Evolutionary conservation across 2,113 vertebrate species (phyloP).

Genomic region (Papio anubis): DNA sequence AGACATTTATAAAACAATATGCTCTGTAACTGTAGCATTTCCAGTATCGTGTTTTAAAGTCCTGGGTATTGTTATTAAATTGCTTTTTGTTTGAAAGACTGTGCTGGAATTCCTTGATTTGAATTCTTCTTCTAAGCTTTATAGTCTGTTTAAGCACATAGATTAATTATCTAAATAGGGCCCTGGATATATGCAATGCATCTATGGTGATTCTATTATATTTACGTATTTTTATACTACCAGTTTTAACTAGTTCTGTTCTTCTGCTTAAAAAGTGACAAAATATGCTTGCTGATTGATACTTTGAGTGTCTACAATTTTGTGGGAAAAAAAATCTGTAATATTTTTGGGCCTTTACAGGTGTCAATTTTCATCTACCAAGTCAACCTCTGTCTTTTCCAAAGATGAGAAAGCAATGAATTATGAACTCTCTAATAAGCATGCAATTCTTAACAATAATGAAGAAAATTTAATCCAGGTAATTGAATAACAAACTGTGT

Average conservation of each 20-base stretch:
- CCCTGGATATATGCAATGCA: slow-evolving; percentile 93
- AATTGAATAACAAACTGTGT: slow-evolving; percentile 83
- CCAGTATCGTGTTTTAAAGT: slow-evolving; percentile 92
- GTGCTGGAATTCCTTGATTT: slow-evolving; percentile 85
- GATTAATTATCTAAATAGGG: slow-evolving; percentile 94
- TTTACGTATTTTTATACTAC: slow-evolving; percentile 92
- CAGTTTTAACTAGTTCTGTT: slow-evolving; percentile 91
- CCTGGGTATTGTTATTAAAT: slow-evolving; percentile 90
- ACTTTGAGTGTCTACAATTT: slow-evolving; percentile 90
- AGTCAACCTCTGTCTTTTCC: slow-evolving; percentile 84
- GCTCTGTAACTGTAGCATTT: slow-evolving; percentile 89
- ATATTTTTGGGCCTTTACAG: slow-evolving; percentile 89
- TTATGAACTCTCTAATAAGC: slow-evolving; percentile 80
- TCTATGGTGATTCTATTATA: slow-evolving; percentile 92
- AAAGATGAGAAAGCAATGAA: slow-evolving; percentile 88
- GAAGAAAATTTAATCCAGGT: slow-evolving; percentile 80
- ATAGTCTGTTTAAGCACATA: slow-evolving; percentile 90
- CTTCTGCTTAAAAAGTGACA: slow-evolving; percentile 93
- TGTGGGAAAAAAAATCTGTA: slow-evolving; percentile 89
- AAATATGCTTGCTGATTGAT: slow-evolving; percentile 88
- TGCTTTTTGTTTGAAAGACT: slow-evolving; percentile 85
- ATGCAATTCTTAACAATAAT: slow-evolving; percentile 84
- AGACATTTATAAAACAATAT: slow-evolving; percentile 92
- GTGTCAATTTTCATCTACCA: slow-evolving; percentile 86
- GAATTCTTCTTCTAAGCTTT: slow-evolving; percentile 89